Conservation (phyloP, 2,888 invertebrate genomes). For the Epirrhoe alternata region DNA sequence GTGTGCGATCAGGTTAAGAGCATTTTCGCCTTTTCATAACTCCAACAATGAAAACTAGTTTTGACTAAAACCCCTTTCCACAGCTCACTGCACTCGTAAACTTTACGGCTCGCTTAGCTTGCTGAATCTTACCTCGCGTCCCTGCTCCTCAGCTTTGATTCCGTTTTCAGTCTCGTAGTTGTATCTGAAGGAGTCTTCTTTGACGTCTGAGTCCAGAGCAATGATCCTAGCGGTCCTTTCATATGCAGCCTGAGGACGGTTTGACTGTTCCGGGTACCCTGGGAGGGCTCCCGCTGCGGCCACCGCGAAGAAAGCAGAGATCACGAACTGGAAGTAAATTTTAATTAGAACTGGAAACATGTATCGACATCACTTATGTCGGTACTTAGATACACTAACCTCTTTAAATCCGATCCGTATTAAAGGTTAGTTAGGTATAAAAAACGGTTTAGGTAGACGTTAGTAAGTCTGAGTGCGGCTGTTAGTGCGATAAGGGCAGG, state of each 20-base stretch:
- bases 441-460: too few relatives aligned
- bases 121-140: constrained; percentile 66
- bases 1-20: too few relatives aligned
- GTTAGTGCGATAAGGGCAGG: too few relatives aligned
- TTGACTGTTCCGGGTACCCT: constrained; percentile 70
- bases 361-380: too few relatives aligned
- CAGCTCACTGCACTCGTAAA: neutral
- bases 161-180: constrained; percentile 81
- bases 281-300: constrained; percentile 67
- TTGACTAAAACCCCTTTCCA: too few relatives aligned
- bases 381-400: too few relatives aligned
- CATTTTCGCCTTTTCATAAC: too few relatives aligned
- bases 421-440: too few relatives aligned
- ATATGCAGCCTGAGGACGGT: constrained; percentile 70
- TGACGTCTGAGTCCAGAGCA: constrained; percentile 71
- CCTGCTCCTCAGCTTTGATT: constrained; percentile 79
- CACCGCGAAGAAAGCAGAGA: constrained; percentile 71
- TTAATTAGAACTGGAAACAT: too few relatives aligned
- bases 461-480: too few relatives aligned
- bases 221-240: constrained; percentile 75
- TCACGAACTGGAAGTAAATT: constrained; percentile 70
- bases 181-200: constrained; percentile 78
- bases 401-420: too few relatives aligned
- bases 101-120: neutral
- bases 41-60: too few relatives aligned